phyloP scores from a whole-genome alignment of 2,888 invertebrate species.

The Neocrepidodera transversa region DNA sequence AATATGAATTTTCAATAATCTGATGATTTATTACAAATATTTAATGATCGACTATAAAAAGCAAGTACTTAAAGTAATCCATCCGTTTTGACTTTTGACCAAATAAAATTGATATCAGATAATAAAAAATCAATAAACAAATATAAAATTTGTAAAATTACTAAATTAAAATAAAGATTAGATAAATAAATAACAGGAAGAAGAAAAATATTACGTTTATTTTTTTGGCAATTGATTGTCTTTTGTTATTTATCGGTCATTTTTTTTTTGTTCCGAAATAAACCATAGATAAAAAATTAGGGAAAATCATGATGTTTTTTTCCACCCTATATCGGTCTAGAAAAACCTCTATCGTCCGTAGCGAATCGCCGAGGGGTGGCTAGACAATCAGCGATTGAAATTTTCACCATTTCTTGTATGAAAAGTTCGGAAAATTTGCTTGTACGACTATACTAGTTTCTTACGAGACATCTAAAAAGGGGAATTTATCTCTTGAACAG shows the following conservation, averaged over 20 bases:
- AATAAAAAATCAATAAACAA: background rate
- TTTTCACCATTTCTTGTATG: background rate
- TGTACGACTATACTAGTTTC: background rate
- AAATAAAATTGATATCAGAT: background rate
- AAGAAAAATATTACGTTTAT: no score
- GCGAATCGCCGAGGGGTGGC: background rate
- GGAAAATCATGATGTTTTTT: background rate
- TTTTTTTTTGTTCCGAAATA: no score
- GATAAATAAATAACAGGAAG: no score
- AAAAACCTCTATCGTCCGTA: background rate
- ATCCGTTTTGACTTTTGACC: constrained; percentile 2
- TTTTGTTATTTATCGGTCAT: no score
- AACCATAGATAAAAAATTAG: background rate
- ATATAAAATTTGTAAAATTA: background rate
- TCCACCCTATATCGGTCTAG: background rate
- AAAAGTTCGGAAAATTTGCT: background rate
- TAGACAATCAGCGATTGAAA: background rate
- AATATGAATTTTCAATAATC: background rate
- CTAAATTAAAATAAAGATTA: no score
- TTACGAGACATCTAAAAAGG: background rate
- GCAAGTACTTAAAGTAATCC: background rate
- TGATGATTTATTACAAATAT: background rate
- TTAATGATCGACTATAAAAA: background rate
- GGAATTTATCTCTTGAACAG: background rate
- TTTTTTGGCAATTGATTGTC: no score